These are phyloP conservation scores for Nomia melanderi DNA, from an alignment of 1,140 invertebrate species.

Conservation along the genomic window DNA sequence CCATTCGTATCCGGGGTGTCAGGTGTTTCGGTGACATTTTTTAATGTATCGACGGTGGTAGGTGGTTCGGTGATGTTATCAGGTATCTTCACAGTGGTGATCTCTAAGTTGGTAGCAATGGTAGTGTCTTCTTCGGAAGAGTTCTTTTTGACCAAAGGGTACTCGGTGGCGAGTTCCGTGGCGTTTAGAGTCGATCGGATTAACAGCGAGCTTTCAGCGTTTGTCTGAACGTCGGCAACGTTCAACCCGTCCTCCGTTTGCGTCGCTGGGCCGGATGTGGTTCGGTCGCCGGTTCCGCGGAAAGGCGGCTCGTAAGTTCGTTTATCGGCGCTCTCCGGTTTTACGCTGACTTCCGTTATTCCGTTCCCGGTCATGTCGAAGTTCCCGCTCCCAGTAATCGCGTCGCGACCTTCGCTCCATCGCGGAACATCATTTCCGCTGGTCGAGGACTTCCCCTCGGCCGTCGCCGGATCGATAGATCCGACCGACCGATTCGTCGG, in stretches of 20 bases:
- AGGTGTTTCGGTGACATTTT: neutral
- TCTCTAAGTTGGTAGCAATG: neutral
- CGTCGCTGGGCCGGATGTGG: neutral
- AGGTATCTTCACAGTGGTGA: neutral
- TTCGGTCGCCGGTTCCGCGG: neutral
- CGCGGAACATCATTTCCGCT: slow-evolving; percentile 34
- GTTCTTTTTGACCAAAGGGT: slow-evolving; percentile 17
- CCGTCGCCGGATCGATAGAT: neutral
- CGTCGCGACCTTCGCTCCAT: slow-evolving; percentile 29
- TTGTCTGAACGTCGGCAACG: slow-evolving; percentile 56
- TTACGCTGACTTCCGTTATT: slow-evolving; percentile 56
- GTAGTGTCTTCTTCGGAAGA: slow-evolving; percentile 15
- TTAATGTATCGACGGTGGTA: neutral
- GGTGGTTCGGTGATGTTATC: neutral
- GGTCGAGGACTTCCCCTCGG: slow-evolving; percentile 25
- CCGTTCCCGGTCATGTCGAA: slow-evolving; percentile 65
- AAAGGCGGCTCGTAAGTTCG: neutral
- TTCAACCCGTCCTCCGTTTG: neutral
- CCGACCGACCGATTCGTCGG: slow-evolving; percentile 30
- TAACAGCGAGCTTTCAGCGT: slow-evolving; percentile 46
- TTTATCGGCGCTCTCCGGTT: slow-evolving; percentile 11
- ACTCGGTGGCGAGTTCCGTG: slow-evolving; percentile 46
- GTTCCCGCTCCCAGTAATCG: slow-evolving; percentile 23
- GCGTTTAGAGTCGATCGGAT: slow-evolving; percentile 49
- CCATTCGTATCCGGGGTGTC: neutral